Percentiles rank a stretch among this genome's conserved stretches.
phyloP scores from a whole-genome alignment of 1,140 invertebrate genomes.

The Centruroides vittatus region DNA sequence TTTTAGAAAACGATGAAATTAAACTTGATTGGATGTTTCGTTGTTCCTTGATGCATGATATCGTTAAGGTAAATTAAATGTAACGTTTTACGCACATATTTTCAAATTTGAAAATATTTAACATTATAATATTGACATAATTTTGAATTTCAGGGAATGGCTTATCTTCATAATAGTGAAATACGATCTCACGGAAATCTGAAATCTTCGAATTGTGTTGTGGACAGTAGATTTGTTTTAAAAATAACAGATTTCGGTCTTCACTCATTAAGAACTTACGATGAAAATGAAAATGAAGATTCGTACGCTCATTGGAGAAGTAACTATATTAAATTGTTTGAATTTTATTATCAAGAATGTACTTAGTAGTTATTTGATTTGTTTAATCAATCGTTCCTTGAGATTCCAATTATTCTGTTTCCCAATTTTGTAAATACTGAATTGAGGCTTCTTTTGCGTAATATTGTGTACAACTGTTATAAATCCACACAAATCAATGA shows the following conservation, averaged over 20 bases:
- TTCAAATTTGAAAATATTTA: too few species aligned
- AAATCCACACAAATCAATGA: too few species aligned
- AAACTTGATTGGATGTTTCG: slow-evolving; percentile 91
- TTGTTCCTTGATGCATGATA: slow-evolving; percentile 83
- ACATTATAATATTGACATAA: too few species aligned
- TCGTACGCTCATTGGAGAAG: slow-evolving; percentile 44
- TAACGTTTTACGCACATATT: not conserved
- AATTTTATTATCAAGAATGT: too few species aligned
- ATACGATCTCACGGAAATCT: slow-evolving; percentile 88
- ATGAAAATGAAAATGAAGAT: slow-evolving; percentile 25
- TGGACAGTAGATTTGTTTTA: slow-evolving; percentile 87
- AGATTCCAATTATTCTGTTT: too few species aligned
- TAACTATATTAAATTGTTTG: slow-evolving; percentile 22
- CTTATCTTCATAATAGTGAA: slow-evolving; percentile 78
- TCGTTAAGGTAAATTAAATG: slow-evolving; percentile 8
- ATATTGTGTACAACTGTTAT: too few species aligned
- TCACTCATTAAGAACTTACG: slow-evolving; percentile 56
- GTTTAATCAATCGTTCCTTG: too few species aligned
- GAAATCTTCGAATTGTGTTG: slow-evolving; percentile 84
- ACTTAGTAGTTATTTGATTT: too few species aligned
- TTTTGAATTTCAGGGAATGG: slow-evolving; percentile 27
- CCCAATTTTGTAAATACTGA: too few species aligned
- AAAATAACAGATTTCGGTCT: slow-evolving; percentile 90
- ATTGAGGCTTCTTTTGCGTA: too few species aligned
- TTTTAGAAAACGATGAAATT: slow-evolving; percentile 93